These are phyloP conservation scores for Nomada lathburiana DNA, from an alignment of 2,888 invertebrate species.

Conservation along the genomic window DNA sequence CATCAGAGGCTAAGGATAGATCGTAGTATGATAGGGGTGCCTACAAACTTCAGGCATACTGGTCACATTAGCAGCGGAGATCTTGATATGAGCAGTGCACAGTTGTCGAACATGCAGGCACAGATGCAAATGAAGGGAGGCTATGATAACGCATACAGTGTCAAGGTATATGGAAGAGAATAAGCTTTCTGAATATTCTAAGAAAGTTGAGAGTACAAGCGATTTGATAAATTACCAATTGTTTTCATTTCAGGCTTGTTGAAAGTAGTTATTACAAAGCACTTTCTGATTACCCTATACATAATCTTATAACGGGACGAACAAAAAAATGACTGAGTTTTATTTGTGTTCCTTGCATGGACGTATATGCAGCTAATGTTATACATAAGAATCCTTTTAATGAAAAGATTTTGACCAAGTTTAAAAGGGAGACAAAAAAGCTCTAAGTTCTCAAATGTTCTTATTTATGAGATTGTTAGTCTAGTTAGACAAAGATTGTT, in stretches of 20 bases:
- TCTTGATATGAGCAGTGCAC: constrained; percentile 92
- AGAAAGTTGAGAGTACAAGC: neutral
- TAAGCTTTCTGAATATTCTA: neutral
- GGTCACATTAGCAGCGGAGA: constrained; percentile 96
- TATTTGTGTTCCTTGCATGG: constrained; percentile 28
- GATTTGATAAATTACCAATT: neutral
- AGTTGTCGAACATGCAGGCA: constrained; percentile 94
- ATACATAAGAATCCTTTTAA: neutral
- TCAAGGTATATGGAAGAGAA: constrained; percentile 85
- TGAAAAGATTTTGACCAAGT: constrained; percentile 3
- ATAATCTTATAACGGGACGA: constrained; percentile 37
- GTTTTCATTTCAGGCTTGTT: constrained; percentile 55
- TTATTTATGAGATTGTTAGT: constrained; percentile 6
- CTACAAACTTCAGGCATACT: constrained; percentile 98
- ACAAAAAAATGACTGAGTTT: constrained; percentile 48
- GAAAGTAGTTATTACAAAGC: constrained; percentile 28
- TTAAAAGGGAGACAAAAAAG: constrained; percentile 9
- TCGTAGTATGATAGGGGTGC: constrained; percentile 97
- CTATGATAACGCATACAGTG: constrained; percentile 90
- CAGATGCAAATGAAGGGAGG: constrained; percentile 99
- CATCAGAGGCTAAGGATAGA: constrained; percentile 91
- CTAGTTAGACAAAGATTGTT: neutral
- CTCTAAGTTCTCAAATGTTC: constrained; percentile 1
- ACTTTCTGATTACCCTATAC: constrained; percentile 21
- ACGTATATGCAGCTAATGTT: constrained; percentile 1